Evolutionary conservation across 2,888 invertebrate genomes (phyloP), one percentile per base, ranked within the genome.

Genomic region (Anoplius nigerrimus): DNA sequence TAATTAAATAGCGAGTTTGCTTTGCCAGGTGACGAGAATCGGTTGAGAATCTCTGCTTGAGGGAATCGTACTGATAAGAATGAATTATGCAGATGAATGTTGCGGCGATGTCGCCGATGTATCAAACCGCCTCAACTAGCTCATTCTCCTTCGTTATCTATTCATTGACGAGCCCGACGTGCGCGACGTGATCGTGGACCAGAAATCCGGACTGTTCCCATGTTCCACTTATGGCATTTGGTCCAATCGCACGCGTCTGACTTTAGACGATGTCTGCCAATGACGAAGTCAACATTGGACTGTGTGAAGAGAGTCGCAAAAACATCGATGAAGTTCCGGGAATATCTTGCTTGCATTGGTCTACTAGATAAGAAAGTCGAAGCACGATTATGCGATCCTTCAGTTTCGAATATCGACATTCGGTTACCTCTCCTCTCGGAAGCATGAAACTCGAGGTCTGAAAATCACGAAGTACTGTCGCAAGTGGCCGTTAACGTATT

Each of bases 121-220:
- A 85, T 87, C 84, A 86, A 83, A 83, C 84, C 80, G 87, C 79
- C 83, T 84, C 86, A 86, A 87, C 88, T 87, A 82, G 84, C 87
- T 87, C 87, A 87, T 87, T 87, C 87, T 84, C 83, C 87, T 87
- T 87, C 86, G 87, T 87, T 87, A 84, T 86, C 85, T 85, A 85
- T 84, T 88, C 88, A 87, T 88, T 88, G 87, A 85, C 86, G 82
- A 83, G 82, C 76, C 78, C 85, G 84, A 86, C 85, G 82, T 86
- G 81, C 78, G 80, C 84, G 80, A 85, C 84, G 82, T 84, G 85
- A 85, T 82, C 81, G 81, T 83, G 82, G 83, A 87, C 82, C 86
- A 86, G 84, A 87, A 87, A 87, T 87, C 87, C 85, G 83, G 83
- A 80, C 82, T 81, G 84, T 87, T 87, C 87, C 87, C 86, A 87